phyloP scores from a whole-genome alignment of 2,888 invertebrate species.

The Drosophila phalerata region DNA sequence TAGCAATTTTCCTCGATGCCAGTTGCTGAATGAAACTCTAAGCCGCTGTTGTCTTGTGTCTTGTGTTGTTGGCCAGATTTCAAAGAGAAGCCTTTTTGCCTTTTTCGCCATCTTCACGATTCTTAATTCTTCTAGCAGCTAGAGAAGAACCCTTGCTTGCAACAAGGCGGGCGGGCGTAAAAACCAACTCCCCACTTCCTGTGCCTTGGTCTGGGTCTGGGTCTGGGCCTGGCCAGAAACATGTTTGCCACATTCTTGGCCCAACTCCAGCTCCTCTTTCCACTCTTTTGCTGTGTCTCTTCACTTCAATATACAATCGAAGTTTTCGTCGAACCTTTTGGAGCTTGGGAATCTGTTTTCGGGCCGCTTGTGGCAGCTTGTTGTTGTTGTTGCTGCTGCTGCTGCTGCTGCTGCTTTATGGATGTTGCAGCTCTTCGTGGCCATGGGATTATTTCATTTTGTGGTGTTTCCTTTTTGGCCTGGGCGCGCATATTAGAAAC shows the following conservation, averaged over 20 bases:
- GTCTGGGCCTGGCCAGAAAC: constrained; percentile 56
- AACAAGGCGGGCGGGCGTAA: constrained; percentile 56
- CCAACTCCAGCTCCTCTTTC: constrained; percentile 34
- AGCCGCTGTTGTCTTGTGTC: constrained; percentile 12
- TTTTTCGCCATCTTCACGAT: constrained; percentile 71
- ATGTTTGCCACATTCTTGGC: constrained; percentile 82
- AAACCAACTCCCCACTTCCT: constrained; percentile 78
- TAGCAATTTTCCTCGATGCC: constrained; percentile 75
- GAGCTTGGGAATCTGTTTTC: constrained; percentile 81
- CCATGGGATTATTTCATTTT: constrained; percentile 83
- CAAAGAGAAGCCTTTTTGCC: constrained; percentile 63
- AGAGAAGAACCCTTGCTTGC: constrained; percentile 22
- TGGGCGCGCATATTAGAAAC: constrained; percentile 73
- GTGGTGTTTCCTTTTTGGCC: constrained; percentile 79
- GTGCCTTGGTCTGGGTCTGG: constrained; percentile 49
- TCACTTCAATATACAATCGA: constrained; percentile 65
- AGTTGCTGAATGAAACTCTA: constrained; percentile 60
- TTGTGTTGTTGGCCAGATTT: constrained; percentile 45
- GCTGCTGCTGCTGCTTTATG: constrained; percentile 24
- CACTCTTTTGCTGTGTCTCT: constrained; percentile 19
- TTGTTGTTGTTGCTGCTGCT: constrained; percentile 36
- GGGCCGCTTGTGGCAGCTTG: constrained; percentile 45
- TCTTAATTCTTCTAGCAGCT: constrained; percentile 33
- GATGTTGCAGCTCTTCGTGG: constrained; percentile 58
- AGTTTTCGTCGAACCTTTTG: constrained; percentile 80